phyloP scores from a whole-genome alignment of 1,140 invertebrate species.

The Lordiphosa stackelbergi region DNA sequence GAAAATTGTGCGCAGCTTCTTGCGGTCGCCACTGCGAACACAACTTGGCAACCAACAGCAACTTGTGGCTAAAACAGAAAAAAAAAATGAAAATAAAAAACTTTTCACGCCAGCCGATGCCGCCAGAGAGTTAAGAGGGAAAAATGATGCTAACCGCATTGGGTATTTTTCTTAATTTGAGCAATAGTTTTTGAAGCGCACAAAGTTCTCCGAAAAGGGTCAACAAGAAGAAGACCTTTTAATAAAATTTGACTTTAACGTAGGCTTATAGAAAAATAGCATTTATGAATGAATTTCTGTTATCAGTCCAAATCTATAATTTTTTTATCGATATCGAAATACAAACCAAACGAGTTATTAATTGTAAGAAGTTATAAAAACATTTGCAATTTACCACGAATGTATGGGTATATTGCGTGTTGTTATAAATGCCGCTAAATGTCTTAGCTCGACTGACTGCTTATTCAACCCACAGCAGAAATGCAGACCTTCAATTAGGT shows the following conservation, averaged over 20 bases:
- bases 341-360: too few relatives aligned
- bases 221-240: conserved; percentile 37
- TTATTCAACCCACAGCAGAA: too few relatives aligned
- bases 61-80: conserved; percentile 38
- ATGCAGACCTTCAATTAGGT: too few relatives aligned
- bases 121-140: neutral
- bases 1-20: conserved; percentile 69
- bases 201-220: conserved; percentile 30
- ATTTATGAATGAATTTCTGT: too few relatives aligned
- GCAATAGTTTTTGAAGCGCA: conserved; percentile 37
- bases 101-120: conserved; percentile 29
- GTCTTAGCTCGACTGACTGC: too few relatives aligned
- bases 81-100: conserved; percentile 18
- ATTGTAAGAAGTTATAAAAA: too few relatives aligned
- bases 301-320: too few relatives aligned
- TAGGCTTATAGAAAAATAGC: conserved; percentile 23
- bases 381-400: too few relatives aligned
- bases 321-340: too few relatives aligned
- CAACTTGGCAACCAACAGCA: conserved; percentile 49
- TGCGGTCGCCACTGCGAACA: too few relatives aligned
- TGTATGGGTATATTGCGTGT: too few relatives aligned
- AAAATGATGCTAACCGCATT: conserved; percentile 62
- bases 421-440: too few relatives aligned
- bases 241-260: conserved; percentile 45
- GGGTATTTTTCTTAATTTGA: conserved; percentile 67